Base-by-base conservation (phyloP, 2,113 vertebrate species). In the Oryzias melastigma region DNA sequence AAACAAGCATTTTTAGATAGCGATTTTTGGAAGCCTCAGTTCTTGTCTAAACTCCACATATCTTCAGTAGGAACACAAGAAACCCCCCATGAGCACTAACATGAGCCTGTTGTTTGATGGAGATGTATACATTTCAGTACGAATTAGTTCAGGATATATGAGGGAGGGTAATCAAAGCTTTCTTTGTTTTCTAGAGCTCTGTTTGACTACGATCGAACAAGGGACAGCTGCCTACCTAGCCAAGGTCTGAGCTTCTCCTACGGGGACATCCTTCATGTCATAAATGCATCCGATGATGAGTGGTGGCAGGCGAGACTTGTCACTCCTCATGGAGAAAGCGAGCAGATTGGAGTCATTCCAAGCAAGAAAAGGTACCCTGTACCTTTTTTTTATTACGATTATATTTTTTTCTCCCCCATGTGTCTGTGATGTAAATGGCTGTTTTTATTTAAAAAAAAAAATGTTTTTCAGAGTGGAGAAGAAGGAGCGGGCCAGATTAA, bases 221-320 rank as follows among this genome's bases (percentile, higher is more conserved):
- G 96, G 74, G 97, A 99, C 92, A 99, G 97, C 84, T 98, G 97
- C 83, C 85, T 99, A 74, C 97, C 97, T 78, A 99, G 97, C 91
- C 97, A 99, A 87, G 97, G 97, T 0, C 93, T 99, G 83, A 99
- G 97, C 86, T 99, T 99, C 86, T 95, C 94, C 59, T 99, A 98
- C 0, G 97, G 97, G 51, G 97, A 99, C 59, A 99, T 99, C 80
- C 91, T 99, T 66, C 97, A 99, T 1, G 97, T 99, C 80, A 95
- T 99, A 82, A 99, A 99, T 0, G 96, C 97, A 65, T 99, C 97
- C 0, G 97, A 99, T 5, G 97, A 99, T 14, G 97, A 99, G 84
- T 99, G 97, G 97, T 99, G 97, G 97, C 97, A 99, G 83, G 97
- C 97, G 2, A 93, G 97, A 71, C 92, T 98, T 14, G 97, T 98